Percentiles rank a stretch among this genome's conserved stretches.
These are phyloP conservation scores for Halocynthia aurantium DNA, from an alignment of 23 tunicate genomes.

Conservation along the genomic window DNA sequence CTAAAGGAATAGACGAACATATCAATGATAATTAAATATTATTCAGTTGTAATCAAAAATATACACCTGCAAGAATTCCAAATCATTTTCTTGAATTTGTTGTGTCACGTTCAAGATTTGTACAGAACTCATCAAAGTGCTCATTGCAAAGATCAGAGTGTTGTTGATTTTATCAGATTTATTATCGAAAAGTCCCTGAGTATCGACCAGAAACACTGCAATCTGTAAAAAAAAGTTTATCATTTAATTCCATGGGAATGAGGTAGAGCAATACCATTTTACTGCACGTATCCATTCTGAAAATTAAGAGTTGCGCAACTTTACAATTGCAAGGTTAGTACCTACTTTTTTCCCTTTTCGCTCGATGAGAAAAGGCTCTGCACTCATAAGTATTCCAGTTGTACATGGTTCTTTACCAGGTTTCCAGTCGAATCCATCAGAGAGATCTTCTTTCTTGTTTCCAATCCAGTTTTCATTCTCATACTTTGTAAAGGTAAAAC, in stretches of 20 bases:
- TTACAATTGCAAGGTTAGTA: background rate
- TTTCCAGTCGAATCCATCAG: conserved; percentile 22
- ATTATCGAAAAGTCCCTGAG: conserved; percentile 22
- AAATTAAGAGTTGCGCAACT: no score
- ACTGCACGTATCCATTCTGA: no score
- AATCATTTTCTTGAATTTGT: conserved; percentile 13
- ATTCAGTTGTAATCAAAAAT: background rate
- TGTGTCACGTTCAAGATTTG: conserved; percentile 6
- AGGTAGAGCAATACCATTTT: no score
- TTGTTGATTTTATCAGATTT: background rate
- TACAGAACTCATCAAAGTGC: conserved; percentile 26
- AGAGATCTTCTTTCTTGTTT: background rate
- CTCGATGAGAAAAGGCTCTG: conserved; percentile 13
- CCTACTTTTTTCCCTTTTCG: background rate
- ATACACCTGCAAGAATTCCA: conserved; percentile 12
- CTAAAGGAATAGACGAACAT: no score
- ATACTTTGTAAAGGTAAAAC: background rate
- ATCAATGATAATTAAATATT: no score
- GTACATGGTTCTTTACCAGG: conserved; percentile 20
- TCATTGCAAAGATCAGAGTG: conserved; percentile 19
- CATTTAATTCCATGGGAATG: background rate
- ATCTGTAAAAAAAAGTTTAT: background rate
- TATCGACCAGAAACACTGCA: conserved; percentile 19
- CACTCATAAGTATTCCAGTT: conserved; percentile 17
- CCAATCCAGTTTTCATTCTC: conserved; percentile 3